These are phyloP conservation scores for Strigamia transsilvanica DNA, from an alignment of 2,888 invertebrate species.

Conservation along the genomic window DNA sequence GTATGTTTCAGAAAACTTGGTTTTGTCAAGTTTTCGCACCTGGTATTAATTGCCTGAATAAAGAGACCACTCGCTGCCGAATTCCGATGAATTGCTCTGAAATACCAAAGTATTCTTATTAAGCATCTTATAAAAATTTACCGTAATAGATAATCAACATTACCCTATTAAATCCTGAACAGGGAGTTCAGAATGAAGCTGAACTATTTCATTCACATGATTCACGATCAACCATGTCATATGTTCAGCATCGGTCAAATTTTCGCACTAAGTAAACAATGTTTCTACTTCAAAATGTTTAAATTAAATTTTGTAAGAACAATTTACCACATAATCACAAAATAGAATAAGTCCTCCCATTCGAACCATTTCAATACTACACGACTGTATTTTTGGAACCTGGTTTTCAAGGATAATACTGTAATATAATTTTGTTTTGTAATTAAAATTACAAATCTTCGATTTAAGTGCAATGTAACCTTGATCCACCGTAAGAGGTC, in stretches of 20 bases:
- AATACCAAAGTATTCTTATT: conserved; percentile 52
- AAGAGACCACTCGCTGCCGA: conserved; percentile 75
- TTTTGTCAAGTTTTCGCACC: conserved; percentile 70
- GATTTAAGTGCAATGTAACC: conserved; percentile 52
- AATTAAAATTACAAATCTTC: background rate
- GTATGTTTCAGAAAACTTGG: conserved; percentile 75
- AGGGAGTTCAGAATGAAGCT: conserved; percentile 72
- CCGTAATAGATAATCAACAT: background rate
- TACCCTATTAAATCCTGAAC: conserved; percentile 72
- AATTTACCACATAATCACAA: conserved; percentile 79
- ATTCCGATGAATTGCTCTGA: conserved; percentile 71
- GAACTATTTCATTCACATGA: conserved; percentile 74
- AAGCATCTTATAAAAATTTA: background rate
- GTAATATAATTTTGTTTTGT: background rate
- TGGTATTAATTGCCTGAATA: conserved; percentile 75
- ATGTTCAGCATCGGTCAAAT: conserved; percentile 76
- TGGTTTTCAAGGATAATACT: background rate
- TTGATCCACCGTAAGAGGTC: conserved; percentile 58
- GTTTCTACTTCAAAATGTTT: background rate
- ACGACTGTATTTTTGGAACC: conserved; percentile 52
- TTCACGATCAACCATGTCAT: conserved; percentile 80
- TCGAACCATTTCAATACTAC: conserved; percentile 73
- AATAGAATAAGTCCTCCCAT: conserved; percentile 76
- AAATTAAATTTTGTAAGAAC: background rate
- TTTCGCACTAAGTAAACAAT: conserved; percentile 66